These are phyloP conservation scores for Nipponia nippon DNA, from an alignment of 2,113 vertebrate species.

Conservation along the genomic window DNA sequence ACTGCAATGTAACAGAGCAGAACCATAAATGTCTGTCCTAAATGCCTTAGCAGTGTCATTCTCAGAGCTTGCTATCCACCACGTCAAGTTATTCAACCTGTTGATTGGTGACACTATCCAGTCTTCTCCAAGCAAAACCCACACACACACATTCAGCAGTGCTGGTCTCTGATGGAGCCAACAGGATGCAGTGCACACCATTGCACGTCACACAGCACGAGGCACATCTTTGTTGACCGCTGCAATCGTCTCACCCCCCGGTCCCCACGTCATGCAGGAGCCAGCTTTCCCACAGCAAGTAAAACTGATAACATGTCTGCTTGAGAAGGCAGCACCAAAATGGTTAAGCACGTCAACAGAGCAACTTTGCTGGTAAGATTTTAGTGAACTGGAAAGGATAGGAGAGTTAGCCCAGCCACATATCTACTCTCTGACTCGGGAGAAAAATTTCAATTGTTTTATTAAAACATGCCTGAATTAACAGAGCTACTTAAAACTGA, in stretches of 20 bases:
- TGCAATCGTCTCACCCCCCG: background rate
- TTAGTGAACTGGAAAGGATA: background rate
- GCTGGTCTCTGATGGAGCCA: background rate
- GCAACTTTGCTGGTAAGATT: background rate
- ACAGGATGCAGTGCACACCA: background rate
- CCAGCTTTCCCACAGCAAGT: background rate
- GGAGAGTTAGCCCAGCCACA: background rate
- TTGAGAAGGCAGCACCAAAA: background rate
- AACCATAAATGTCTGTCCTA: background rate
- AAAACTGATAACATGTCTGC: background rate
- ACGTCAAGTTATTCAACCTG: background rate
- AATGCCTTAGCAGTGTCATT: background rate
- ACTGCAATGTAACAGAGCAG: background rate
- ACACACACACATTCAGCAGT: fast-evolving
- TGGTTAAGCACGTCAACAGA: background rate
- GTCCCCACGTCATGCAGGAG: background rate
- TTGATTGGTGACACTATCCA: background rate
- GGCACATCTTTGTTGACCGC: background rate
- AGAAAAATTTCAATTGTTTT: background rate
- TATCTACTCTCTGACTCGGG: background rate
- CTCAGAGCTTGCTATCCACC: background rate
- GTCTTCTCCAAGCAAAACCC: background rate
- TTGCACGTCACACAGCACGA: fast-evolving
- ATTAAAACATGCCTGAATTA: slow-evolving; percentile 5
- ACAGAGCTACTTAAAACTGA: slow-evolving; percentile 12